A percentile compares a stretch with the other conserved stretches of the same genome.
Conservation (phyloP, 2,888 invertebrate genomes). For the Drosophila formosana region DNA sequence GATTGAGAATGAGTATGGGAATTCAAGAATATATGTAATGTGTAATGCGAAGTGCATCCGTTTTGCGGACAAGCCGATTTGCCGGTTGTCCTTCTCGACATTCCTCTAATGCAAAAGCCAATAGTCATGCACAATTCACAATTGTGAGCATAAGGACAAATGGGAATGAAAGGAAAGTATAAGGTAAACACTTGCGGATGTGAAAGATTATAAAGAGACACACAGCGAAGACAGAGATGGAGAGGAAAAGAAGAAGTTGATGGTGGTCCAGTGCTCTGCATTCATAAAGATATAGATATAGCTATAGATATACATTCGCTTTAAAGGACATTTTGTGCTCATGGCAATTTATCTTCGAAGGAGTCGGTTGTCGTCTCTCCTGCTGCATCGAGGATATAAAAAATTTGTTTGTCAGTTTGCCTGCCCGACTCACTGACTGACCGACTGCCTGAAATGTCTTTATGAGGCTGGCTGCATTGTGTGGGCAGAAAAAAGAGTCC, state of each 20-base stretch:
- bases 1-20: conserved; percentile 5
- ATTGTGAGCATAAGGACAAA: conserved; percentile 62
- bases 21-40: conserved; percentile 8
- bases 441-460: conserved; percentile 55
- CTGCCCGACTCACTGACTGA: conserved; percentile 20
- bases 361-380: conserved; percentile 35
- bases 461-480: conserved; percentile 62
- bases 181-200: conserved; percentile 80
- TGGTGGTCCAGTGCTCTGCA: conserved; percentile 62
- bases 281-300: conserved; percentile 43
- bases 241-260: conserved; percentile 11
- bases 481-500: conserved; percentile 33
- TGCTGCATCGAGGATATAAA: conserved; percentile 56
- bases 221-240: not conserved
- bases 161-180: conserved; percentile 61
- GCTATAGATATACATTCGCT: conserved; percentile 55
- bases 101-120: conserved; percentile 69
- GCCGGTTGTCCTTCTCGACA: conserved; percentile 30
- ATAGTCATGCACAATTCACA: conserved; percentile 75
- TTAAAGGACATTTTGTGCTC: conserved; percentile 75
- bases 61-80: conserved; percentile 53
- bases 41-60: conserved; percentile 16
- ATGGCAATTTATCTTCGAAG: conserved; percentile 70
- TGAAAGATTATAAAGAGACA: conserved; percentile 66
- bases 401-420: conserved; percentile 72